Evolutionary conservation across 2,113 vertebrate species (phyloP).

Genomic region (Corydoras maculifer): DNA sequence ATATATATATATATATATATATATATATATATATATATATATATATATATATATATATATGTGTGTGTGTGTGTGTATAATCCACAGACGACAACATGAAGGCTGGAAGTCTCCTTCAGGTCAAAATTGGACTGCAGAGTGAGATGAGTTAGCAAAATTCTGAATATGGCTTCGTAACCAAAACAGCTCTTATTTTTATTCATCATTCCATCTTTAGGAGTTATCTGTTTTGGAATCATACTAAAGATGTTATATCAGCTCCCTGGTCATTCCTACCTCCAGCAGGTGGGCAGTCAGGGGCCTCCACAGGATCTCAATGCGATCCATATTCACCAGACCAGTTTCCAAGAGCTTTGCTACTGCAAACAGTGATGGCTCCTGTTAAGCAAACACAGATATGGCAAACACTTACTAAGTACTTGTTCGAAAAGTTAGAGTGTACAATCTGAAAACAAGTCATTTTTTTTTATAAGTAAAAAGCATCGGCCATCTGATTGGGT

Average conservation of each 20-base stretch:
- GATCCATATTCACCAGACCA: conserved; percentile 94
- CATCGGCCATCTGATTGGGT: too few relatives aligned
- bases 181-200: too few relatives aligned
- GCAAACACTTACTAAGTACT: background rate
- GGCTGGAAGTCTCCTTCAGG: conserved; percentile 38
- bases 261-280: conserved; percentile 70
- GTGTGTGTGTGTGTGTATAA: conserved; percentile 41
- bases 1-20: background rate
- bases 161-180: too few relatives aligned
- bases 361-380: conserved; percentile 97
- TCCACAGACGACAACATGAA: conserved; percentile 66
- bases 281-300: conserved; percentile 91
- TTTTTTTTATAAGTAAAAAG: too few relatives aligned
- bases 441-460: too few relatives aligned
- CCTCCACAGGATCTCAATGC: conserved; percentile 96
- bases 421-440: too few relatives aligned
- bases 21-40: background rate
- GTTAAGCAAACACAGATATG: conserved; percentile 33
- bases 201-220: too few relatives aligned
- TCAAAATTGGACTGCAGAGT: conserved; percentile 16
- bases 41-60: too few relatives aligned
- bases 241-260: too few relatives aligned
- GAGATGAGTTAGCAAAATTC: conserved; percentile 22
- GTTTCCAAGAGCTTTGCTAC: conserved; percentile 97
- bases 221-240: too few relatives aligned